Evolutionary conservation across 2,888 invertebrate species (phyloP), one percentile per base, ranked within the genome.

Genomic region (Apamea anceps): DNA sequence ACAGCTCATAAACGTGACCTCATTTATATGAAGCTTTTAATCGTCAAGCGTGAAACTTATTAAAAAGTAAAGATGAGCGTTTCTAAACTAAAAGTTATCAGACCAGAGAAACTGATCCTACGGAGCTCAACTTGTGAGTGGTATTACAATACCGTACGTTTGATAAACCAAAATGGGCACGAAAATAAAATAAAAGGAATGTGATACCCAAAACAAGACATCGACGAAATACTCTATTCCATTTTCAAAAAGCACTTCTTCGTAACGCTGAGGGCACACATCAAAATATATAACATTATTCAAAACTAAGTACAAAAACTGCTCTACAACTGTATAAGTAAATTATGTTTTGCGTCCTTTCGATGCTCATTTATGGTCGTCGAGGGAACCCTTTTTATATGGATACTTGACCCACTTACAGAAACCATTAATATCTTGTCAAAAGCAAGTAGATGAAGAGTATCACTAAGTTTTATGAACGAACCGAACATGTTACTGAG

Each of bases 351-450:
- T 32, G 57, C 48, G 63, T 48, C 54, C 80, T 75, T 80, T 48
- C 63, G 28, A 75, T 72, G 51, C 15, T 68, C 80, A 25, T 75
- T 79, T 74, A 77, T 63, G 70, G 60, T 45, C 63, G 74, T 73
- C 72, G 32, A 76, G 72, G 75, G 57, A 70, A 32, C 77, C 75
- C 62, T 77, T 85, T 87, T 87, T 84, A 74, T 77, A 66, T 54
- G 77, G 67, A 73, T 81, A 71, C 84, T 86, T 89, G 87, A 89
- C 90, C 88, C 45, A 88, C 72, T 88, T 89, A 62, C 71, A 51
- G 63, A 71, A 65, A 65, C 83, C 89, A 86, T 89, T 89, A 82
- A 85, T 88, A 82, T 88, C 81, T 79, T 88, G 88, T 89, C 90
- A 89, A 84, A 84, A 45, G 68, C 85, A 80, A 84, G 72, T 76